Evolutionary conservation across 1,140 invertebrate genomes (phyloP).

Genomic region (Pissodes strobi): DNA sequence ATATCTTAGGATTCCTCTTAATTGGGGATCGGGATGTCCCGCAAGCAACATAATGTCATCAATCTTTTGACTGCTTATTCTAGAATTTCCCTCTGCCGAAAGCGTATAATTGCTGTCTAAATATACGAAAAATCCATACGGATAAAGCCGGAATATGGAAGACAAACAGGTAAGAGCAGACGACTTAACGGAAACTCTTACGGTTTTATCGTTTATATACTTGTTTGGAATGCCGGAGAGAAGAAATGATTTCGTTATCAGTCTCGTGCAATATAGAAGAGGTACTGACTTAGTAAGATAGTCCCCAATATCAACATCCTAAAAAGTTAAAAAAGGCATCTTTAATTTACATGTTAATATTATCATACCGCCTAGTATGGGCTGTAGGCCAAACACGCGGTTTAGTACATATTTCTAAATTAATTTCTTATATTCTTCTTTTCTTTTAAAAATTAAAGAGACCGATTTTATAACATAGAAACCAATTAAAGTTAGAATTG

Average conservation of each 20-base stretch:
- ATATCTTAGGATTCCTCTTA: slow-evolving; percentile 73
- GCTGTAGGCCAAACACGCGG: no score
- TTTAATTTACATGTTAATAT: no score
- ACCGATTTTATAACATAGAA: no score
- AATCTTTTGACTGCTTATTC: slow-evolving; percentile 62
- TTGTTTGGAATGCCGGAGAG: slow-evolving; percentile 67
- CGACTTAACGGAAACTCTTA: slow-evolving; percentile 84
- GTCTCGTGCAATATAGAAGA: slow-evolving; percentile 74
- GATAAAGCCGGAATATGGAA: slow-evolving; percentile 70
- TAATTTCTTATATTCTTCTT: no score
- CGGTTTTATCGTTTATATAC: slow-evolving; percentile 67
- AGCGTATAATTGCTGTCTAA: slow-evolving; percentile 63
- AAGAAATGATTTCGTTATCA: slow-evolving; percentile 76
- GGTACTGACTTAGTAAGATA: slow-evolving; percentile 69
- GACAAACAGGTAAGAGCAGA: slow-evolving; percentile 77
- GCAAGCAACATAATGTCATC: slow-evolving; percentile 72
- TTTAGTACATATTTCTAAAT: no score
- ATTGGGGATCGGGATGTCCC: slow-evolving; percentile 79
- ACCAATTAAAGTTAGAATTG: no score
- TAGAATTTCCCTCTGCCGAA: background rate
- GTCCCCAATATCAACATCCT: slow-evolving; percentile 67
- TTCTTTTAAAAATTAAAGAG: no score
- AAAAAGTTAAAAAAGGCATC: slow-evolving; percentile 47
- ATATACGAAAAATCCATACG: slow-evolving; percentile 68
- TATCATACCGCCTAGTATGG: no score